Evolutionary conservation across 1,140 invertebrate species (phyloP), one percentile per base, ranked within the genome.

Genomic region (Aphaenogaster ashmeadi): DNA sequence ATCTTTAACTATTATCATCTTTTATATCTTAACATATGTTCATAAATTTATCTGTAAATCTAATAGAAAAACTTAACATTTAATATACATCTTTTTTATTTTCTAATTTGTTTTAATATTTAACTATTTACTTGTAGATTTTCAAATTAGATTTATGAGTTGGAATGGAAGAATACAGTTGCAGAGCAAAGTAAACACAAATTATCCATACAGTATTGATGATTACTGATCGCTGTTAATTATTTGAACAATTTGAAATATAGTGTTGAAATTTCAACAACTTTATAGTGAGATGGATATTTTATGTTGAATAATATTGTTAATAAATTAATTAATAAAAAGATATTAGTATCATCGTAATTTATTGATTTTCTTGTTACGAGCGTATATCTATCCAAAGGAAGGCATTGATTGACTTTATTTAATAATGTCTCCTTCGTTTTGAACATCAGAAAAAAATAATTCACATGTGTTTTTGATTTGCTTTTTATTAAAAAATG

Each of bases 251-350:
- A 64, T 50, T 56, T 66, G 41, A 8, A 71, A 71, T 71, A 72
- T 4, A 36, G 1, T 72, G 15, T 62, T 62, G 33, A 62, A 6
- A 54, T 58, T 58, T 41, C 50, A 52, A 38, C 18, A 89, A 85
- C 15, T 36, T 71, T 71, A 41, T 27, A 52, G 38, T 79, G 38
- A 58, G n/a, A 87, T 78, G 2, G 18, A 64, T 89, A 27, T 69
- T 13, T 80, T 52, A 71, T 44, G 74, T 77, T 60, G 5, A 78
- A 78, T n/a, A 78, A 78, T 52, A 52, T 90, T 69, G 66, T 71
- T 88, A 89, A 74, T 15, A 36, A 72, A 72, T 75, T 38, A 66
- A 52, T 50, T 50, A n/a, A 80, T 54, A 74, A 50, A 71, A 85
- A 27, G 27, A 11, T 72, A 86, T 72, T 69, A 4, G 6, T 64